Conservation (phyloP, 2,113 vertebrate genomes). For the Pogonocichla stellata region DNA sequence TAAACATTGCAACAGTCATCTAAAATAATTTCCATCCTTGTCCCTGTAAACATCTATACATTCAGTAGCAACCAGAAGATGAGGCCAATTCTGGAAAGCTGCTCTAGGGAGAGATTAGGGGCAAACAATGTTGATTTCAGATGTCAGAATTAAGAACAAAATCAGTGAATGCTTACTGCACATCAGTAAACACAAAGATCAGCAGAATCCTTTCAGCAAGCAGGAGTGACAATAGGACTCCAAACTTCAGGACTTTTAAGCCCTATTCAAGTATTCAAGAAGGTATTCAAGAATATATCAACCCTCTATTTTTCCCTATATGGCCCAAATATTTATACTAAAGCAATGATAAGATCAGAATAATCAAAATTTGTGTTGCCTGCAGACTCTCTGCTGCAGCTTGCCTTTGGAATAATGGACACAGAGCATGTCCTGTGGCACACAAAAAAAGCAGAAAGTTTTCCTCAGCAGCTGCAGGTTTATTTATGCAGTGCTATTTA, state of each 20-base stretch:
- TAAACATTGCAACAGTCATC: background rate
- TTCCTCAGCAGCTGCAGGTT: background rate
- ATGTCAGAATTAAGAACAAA: background rate
- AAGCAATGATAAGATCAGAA: background rate
- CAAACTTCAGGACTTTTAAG: too few relatives aligned
- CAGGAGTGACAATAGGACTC: too few relatives aligned
- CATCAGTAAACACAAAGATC: background rate
- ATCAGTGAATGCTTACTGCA: rapidly evolving
- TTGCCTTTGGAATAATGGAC: background rate
- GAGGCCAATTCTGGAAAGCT: background rate
- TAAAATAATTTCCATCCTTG: constrained; percentile 1
- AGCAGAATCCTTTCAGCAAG: background rate
- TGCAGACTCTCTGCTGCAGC: background rate
- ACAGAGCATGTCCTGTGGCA: background rate
- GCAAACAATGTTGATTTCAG: background rate
- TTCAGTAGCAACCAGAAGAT: background rate
- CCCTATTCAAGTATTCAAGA: too few relatives aligned
- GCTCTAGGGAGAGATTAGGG: background rate
- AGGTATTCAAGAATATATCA: background rate
- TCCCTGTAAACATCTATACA: background rate
- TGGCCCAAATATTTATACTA: background rate
- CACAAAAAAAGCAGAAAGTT: background rate
- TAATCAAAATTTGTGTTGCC: background rate
- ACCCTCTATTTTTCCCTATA: background rate
- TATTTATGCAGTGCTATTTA: background rate